Evolutionary conservation across 2,888 invertebrate species (phyloP), one percentile per base, ranked within the genome.

Genomic region (Brachynemurus nebulosus): DNA sequence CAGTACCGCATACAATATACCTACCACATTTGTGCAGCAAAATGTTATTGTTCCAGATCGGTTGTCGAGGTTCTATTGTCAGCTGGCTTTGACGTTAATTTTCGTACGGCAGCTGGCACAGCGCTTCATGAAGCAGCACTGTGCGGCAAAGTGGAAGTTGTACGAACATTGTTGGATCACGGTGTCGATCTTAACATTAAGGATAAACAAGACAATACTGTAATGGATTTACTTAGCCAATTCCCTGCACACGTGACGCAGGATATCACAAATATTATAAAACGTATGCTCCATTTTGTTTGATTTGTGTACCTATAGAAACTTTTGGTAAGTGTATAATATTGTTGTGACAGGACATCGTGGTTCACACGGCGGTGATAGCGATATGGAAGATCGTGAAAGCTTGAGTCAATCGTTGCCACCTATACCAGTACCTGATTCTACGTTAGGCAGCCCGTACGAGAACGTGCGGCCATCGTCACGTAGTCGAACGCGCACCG

Each of bases 91-190:
- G 81, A 86, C 61, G 86, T 92, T 4, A 92, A 95, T 65, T 74
- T 85, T 23, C 70, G 84, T 53, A 90, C 92, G 11, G 78, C 81
- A 47, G 78, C 80, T 23, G 95, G 95, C 1, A 90, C 90, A 5
- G 88, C 93, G 0, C 71, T 96, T 48, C 95, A 95, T 68, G 92
- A 93, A 61, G 93, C 95, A 0, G 91, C 91, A 0, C 73, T 90
- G 18, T 91, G 83, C 62, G 92, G 92, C 14, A 91, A 92, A 64
- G 80, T 85, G 52, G 83, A 86, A 46, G 90, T 92, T 14, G 91
- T 90, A 17, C 72, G 82, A 43, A 75, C 85, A 0, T 70, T 93
- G 25, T 68, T 95, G 12, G 80, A 83, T 49, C 74, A 79, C 53
- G 90, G 89, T 1, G 86, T 86, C 16, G 86, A 92, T 61, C 69